phyloP scores from a whole-genome alignment of 2,888 invertebrate species.

The Fragum fragum region DNA sequence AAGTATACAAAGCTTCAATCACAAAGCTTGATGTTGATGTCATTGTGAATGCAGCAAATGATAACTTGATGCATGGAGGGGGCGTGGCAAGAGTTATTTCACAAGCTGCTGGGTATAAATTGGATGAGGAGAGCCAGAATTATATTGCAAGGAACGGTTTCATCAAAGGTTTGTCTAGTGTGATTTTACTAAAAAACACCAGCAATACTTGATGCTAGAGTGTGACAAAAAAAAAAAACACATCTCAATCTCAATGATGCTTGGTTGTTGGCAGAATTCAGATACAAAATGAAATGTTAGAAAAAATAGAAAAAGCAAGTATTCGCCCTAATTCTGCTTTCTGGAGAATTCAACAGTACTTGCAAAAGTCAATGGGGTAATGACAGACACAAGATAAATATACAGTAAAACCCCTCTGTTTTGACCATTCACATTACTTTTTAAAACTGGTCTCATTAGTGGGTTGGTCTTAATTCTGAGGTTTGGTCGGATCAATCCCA shows the following conservation, averaged over 20 bases:
- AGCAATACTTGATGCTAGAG: neutral
- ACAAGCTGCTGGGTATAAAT: conserved; percentile 52
- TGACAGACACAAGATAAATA: too few relatives aligned
- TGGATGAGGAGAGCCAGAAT: conserved; percentile 50
- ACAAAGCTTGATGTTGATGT: conserved; percentile 51
- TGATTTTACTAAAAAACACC: neutral
- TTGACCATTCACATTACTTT: too few relatives aligned
- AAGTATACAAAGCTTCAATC: conserved; percentile 62
- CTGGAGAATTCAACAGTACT: too few relatives aligned
- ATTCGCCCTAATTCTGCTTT: too few relatives aligned
- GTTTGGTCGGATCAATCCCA: too few relatives aligned
- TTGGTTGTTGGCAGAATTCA: neutral
- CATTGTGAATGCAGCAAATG: conserved; percentile 69
- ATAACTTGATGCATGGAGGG: conserved; percentile 63
- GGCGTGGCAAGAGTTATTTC: conserved; percentile 62
- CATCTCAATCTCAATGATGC: too few relatives aligned
- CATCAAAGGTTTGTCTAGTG: neutral
- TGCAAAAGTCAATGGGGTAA: too few relatives aligned
- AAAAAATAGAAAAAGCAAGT: neutral
- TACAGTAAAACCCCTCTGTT: too few relatives aligned
- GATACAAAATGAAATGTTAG: neutral
- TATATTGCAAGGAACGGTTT: conserved; percentile 39
- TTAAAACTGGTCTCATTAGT: too few relatives aligned
- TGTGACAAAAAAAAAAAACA: neutral
- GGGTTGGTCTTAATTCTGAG: too few relatives aligned